Conservation (phyloP, 2,888 invertebrate species). For the Strigamia transsilvanica region DNA sequence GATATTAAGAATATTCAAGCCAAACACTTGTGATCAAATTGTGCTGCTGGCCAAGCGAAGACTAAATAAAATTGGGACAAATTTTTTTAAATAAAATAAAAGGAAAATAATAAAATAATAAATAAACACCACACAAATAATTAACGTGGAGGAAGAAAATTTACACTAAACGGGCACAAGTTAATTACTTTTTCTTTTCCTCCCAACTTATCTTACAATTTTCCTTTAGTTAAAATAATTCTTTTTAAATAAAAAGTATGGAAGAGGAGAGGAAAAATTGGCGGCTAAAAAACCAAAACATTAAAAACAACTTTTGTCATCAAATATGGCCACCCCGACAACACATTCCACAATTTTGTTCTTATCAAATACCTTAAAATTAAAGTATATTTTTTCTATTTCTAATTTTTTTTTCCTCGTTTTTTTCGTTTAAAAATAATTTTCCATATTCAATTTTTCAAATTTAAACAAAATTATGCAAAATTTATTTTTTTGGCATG, state of each 20-base stretch:
- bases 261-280: constrained; percentile 17
- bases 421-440: neutral
- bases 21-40: constrained; percentile 46
- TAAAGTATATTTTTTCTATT: neutral
- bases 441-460: neutral
- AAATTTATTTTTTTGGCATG: neutral
- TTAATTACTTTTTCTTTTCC: neutral
- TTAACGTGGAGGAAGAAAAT: constrained; percentile 27
- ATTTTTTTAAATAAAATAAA: neutral
- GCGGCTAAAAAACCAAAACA: constrained; percentile 36
- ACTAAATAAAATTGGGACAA: constrained; percentile 51
- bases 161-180: constrained; percentile 33
- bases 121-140: constrained; percentile 20
- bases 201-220: neutral
- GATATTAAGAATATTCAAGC: constrained; percentile 48
- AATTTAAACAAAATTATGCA: neutral
- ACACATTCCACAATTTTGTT: constrained; percentile 27
- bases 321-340: constrained; percentile 31
- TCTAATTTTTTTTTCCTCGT: neutral
- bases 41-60: constrained; percentile 53
- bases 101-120: neutral
- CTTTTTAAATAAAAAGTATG: neutral
- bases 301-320: neutral
- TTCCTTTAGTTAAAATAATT: neutral
- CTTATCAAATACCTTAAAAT: neutral